Percentiles rank a stretch among this genome's conserved stretches.
phyloP scores from a whole-genome alignment of 64 coral and sea anemone genomes.

The Porites australiensis region DNA sequence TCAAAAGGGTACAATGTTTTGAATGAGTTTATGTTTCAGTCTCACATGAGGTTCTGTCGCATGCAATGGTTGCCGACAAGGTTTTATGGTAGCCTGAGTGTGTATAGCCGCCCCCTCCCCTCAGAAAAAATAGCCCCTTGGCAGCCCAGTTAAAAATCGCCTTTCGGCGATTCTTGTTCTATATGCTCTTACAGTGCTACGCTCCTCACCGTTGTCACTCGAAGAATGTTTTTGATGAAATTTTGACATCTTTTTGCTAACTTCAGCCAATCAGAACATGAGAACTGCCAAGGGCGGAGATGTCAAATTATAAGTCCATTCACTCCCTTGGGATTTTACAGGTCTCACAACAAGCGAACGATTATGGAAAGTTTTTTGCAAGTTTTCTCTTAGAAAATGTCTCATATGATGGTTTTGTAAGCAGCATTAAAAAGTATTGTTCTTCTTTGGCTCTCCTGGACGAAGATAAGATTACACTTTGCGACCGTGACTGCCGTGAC shows the following conservation, averaged over 20 bases:
- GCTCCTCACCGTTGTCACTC: background rate
- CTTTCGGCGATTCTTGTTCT: too few species aligned
- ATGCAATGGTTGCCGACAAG: too few species aligned
- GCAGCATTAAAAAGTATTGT: background rate
- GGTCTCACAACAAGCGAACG: background rate
- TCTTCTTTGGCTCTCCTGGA: background rate
- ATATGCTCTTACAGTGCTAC: background rate
- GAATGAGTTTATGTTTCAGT: too few species aligned
- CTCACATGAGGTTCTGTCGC: too few species aligned
- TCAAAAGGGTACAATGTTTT: too few species aligned
- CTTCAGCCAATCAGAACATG: conserved; percentile 1
- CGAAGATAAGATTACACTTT: conserved; percentile 7
- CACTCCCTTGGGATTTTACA: background rate
- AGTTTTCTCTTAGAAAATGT: too few species aligned
- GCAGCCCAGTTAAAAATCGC: too few species aligned
- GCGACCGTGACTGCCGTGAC: background rate
- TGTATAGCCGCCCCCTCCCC: too few species aligned
- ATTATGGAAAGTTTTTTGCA: background rate
- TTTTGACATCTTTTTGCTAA: background rate
- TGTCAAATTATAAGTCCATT: background rate
- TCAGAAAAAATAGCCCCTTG: too few species aligned
- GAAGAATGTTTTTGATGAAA: background rate
- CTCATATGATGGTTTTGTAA: conserved; percentile 1
- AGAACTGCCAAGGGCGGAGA: background rate
- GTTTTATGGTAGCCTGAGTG: too few species aligned